These are phyloP conservation scores for Aplysina aerophoba DNA, from an alignment of 37 sponge, comb jelly and placozoan genomes.

Conservation along the genomic window DNA sequence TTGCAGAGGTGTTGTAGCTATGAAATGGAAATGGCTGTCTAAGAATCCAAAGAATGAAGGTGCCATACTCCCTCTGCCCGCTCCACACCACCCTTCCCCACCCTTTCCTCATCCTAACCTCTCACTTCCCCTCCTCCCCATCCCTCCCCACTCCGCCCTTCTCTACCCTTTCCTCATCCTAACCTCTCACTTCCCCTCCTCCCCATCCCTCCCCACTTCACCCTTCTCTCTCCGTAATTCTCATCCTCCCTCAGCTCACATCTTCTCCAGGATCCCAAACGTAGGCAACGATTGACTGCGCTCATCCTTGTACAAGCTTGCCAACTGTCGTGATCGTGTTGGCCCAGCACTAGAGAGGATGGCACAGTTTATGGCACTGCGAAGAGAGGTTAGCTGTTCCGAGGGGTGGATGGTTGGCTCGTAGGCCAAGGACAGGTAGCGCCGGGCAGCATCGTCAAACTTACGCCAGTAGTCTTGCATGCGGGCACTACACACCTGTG, in stretches of 20 bases:
- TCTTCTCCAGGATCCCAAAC: constrained; percentile 84
- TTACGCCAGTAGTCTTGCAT: constrained; percentile 91
- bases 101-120: background rate
- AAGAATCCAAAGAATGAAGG: background rate
- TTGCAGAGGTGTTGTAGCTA: background rate
- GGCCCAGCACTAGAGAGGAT: constrained; percentile 77
- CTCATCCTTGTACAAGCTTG: constrained; percentile 77
- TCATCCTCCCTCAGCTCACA: constrained; percentile 37
- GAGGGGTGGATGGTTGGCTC: constrained; percentile 78
- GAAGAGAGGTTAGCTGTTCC: constrained; percentile 75
- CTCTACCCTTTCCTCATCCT: background rate
- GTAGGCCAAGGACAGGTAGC: constrained; percentile 90
- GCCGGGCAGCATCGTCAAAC: constrained; percentile 92
- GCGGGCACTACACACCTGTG: constrained; percentile 89
- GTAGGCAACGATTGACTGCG: constrained; percentile 80
- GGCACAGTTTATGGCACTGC: constrained; percentile 53
- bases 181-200: background rate
- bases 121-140: background rate
- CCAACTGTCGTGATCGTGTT: constrained; percentile 85
- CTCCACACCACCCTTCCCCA: background rate
- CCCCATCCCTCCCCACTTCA: background rate
- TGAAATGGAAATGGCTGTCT: background rate
- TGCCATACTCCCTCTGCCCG: background rate
- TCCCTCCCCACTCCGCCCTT: background rate
- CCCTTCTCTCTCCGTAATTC: no score